phyloP scores from a whole-genome alignment of 2,888 invertebrate genomes.

The Anticlea derivata region DNA sequence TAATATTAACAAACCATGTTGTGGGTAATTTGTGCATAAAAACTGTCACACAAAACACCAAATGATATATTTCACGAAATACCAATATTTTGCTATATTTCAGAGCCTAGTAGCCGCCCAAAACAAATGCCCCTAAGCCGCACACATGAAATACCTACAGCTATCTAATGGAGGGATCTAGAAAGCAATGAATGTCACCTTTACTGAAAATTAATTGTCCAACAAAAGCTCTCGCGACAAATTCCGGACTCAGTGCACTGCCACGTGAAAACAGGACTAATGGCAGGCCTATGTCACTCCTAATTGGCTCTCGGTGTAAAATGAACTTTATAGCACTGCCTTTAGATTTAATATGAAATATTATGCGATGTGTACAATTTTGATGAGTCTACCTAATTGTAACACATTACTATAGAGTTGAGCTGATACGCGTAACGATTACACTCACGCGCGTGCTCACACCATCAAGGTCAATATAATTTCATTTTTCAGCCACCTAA shows the following conservation, averaged over 20 bases:
- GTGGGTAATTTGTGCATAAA: no score
- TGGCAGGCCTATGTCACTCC: slow-evolving; percentile 20
- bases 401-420: no score
- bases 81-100: slow-evolving; percentile 9
- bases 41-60: no score
- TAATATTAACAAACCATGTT: no score
- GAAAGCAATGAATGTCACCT: slow-evolving; percentile 38
- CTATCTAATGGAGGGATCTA: slow-evolving; percentile 35
- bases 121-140: slow-evolving; percentile 19
- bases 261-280: slow-evolving; percentile 36
- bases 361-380: no score
- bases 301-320: slow-evolving; percentile 8
- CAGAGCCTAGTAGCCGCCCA: slow-evolving; percentile 4
- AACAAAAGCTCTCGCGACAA: slow-evolving; percentile 36
- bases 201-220: slow-evolving; percentile 40
- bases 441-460: no score
- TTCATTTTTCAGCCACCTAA: no score
- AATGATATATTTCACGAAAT: no score
- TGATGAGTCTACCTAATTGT: no score
- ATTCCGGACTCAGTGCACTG: slow-evolving; percentile 36
- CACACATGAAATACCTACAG: slow-evolving; percentile 29
- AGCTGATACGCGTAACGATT: no score
- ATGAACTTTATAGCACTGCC: slow-evolving; percentile 6
- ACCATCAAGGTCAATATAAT: no score
- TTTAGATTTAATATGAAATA: no score